These are phyloP conservation scores for Camelus bactrianus DNA, from an alignment of 2,113 vertebrate genomes.

Conservation along the genomic window DNA sequence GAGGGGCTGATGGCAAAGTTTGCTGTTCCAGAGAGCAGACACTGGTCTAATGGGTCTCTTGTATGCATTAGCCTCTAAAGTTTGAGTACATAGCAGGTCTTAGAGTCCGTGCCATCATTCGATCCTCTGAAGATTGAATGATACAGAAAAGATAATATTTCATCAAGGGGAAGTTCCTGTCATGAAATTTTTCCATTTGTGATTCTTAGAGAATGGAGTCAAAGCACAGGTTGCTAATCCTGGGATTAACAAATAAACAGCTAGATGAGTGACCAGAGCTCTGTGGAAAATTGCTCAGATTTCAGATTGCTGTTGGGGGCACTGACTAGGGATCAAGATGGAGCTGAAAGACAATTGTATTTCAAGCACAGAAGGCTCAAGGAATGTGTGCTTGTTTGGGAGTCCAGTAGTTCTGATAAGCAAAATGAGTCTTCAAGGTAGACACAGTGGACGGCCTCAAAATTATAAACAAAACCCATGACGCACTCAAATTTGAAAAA, in stretches of 20 bases:
- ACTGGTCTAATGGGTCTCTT: not conserved
- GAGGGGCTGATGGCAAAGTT: not conserved
- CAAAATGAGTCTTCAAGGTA: not conserved
- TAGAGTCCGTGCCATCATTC: not conserved
- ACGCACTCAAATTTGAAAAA: not conserved
- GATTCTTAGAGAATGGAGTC: not conserved
- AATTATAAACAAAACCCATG: not conserved
- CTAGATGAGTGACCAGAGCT: not conserved
- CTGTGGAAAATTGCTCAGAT: not conserved
- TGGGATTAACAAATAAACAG: not conserved
- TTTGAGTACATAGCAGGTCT: not conserved
- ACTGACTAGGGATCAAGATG: not conserved
- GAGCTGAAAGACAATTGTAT: not conserved
- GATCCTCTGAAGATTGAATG: not conserved
- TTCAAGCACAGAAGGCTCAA: not conserved
- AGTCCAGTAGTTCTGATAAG: not conserved
- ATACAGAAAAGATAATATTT: not conserved
- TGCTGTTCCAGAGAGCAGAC: not conserved
- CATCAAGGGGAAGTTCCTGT: not conserved
- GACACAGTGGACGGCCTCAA: not conserved
- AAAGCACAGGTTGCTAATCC: not conserved
- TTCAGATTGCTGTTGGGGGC: not conserved
- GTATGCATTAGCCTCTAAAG: not conserved
- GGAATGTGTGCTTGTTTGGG: not conserved
- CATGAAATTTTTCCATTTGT: not conserved